Base-by-base conservation (phyloP, 1,140 invertebrate species). In the Drosophila orosa region DNA sequence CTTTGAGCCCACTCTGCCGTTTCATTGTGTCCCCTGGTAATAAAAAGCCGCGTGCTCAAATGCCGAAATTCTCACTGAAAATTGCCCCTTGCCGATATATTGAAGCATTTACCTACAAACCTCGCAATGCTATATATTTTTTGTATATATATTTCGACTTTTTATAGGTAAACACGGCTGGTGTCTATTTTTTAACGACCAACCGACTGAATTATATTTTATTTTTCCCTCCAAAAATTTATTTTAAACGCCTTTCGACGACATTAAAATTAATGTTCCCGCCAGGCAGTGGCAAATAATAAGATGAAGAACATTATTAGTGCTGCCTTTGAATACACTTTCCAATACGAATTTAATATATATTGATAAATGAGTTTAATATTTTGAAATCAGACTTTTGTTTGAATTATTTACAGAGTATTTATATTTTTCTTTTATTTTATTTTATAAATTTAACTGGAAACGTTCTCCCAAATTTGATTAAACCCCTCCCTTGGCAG, bases 171-270 rank as follows among this genome's bases (percentile, higher is more conserved):
- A 71, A 71, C 67, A 47, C 67, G 65, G 67, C 67, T 71, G 67
- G 67, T 69, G 67, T 71, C 67, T 71, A 69, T 69, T 71, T 71
- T 71, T 71, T 71, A 71, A 71, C 50, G 67, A 71, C 65, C 50
- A 19, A 42, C 31, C 50, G 25, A 57, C 42, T 57, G 42, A 71
- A 71, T 71, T 69, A 71, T 71, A 71, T 69, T 71, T 71, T 71
- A 69, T 71, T 47, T 33, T 69, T 58, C 13, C n/a, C 13, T 57
- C 19, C 13, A 56, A 71, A 47, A 71, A 71, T 58, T 71, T 71
- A 71, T 71, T 71, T 71, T 71, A 71, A 71, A 71, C 27, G 50
- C 52, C 67, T 57, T 69, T 69, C 65, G 65, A 71, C 67, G 50
- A 71, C 68, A 71, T 71, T 71, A 48, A 71, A 69, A 58, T 71